Conservation (phyloP, 1,140 invertebrate genomes). For the Bombus waltoni region DNA sequence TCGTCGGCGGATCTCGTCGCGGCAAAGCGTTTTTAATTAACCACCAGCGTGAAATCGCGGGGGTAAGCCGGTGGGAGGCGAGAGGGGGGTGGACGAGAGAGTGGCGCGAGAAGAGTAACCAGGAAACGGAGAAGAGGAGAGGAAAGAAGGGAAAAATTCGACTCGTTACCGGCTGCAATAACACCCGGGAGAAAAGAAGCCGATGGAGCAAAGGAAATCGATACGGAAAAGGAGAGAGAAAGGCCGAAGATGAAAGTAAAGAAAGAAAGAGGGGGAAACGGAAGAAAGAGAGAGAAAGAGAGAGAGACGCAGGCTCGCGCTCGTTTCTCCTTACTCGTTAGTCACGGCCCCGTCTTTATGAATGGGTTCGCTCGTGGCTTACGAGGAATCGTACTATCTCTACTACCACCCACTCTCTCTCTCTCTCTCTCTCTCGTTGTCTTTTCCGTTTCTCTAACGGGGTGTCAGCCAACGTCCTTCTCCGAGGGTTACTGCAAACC, state of each 20-base stretch:
- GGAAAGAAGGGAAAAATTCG: slow-evolving; percentile 54
- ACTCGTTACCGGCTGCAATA: slow-evolving; percentile 55
- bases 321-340: slow-evolving; percentile 74
- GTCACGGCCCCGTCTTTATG: slow-evolving; percentile 78
- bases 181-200: not conserved
- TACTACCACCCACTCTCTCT: slow-evolving; percentile 47
- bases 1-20: slow-evolving; percentile 10
- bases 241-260: slow-evolving; percentile 27
- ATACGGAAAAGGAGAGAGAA: slow-evolving; percentile 16
- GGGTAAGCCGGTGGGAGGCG: not conserved
- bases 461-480: slow-evolving; percentile 65
- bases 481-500: slow-evolving; percentile 51
- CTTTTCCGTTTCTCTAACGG: slow-evolving; percentile 50
- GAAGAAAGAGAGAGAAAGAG: slow-evolving; percentile 9
- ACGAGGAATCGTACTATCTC: slow-evolving; percentile 76
- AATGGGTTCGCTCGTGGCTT: slow-evolving; percentile 76
- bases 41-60: not conserved
- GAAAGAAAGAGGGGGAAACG: slow-evolving; percentile 1
- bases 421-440: not conserved
- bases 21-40: slow-evolving; percentile 48
- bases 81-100: not conserved
- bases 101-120: not conserved
- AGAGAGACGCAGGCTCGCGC: slow-evolving; percentile 51
- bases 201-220: slow-evolving; percentile 46
- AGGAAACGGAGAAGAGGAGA: slow-evolving; percentile 12